Evolutionary conservation across 92 coral and sea anemone species (phyloP), one percentile per base, ranked within the genome.

Genomic region (Isaurus tuberculatus): DNA sequence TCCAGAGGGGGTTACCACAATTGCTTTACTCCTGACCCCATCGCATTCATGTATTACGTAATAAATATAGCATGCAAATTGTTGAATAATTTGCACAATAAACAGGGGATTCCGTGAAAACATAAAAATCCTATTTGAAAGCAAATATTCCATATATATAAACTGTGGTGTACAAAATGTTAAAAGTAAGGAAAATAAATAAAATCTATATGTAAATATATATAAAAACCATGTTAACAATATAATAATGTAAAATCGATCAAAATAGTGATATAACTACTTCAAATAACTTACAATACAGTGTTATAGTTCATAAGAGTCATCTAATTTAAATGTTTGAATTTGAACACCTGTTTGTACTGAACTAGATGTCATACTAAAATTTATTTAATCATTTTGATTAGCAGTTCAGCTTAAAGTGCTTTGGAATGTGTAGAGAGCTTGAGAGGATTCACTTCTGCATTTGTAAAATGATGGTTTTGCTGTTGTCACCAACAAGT

Each of bases 381-480:
- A 65, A 43, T 22, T 13, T 63, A 30, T 61, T 61, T 61, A 79
- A 40, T 79, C 29, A 37, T 53, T 10, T 63, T 25, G 71, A 78
- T 77, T 26, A 60, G 33, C 55, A 70, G 57, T 29, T 37, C 65
- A 49, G 61, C 66, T 83, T 46, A 79, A 28, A 79, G 43, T 27
- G 49, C 37, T 34, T 28, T 73, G 64, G 33, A 43, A 43, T 73
- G 37, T 73, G 61, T 73, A 43, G 46, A 58, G 61, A 43, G 80
- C 61, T 84, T 84, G 85, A 85, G 58, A 28, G 85, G 85, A 64
- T 15, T 79, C 79, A 79, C 71, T 78, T 55, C 89, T 67, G 77
- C 70, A 57, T 78, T 85, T 34, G 68, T 49, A 63, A 63, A 25
- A 63, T 63, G 69, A 63, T 63, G 69, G 27, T 63, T 63, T 63